Evolutionary conservation across 2,113 vertebrate species (phyloP), one percentile per base, ranked within the genome.

Genomic region (Capreolus pygargus): DNA sequence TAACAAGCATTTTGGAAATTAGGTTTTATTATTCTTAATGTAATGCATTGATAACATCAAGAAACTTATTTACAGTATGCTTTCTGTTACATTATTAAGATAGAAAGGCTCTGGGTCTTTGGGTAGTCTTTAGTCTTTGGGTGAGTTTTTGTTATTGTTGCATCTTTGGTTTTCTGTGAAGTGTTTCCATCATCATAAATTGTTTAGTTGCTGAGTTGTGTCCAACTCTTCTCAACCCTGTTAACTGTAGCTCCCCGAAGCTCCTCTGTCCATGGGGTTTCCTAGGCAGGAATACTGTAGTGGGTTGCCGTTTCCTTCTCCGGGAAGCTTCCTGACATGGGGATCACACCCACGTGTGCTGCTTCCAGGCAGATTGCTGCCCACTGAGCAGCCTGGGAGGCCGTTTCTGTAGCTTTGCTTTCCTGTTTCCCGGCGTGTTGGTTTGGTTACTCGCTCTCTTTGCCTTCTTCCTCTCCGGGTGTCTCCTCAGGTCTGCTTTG

Each of bases 1-100:
- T 89, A 86, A 92, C 52, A 82, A 54, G 19, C 39, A 87, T 67
- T 94, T 92, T 94, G 55, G 79, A 94, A 95, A 90, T 94, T 86
- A 57, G 25, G 16, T 78, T 95, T 95, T 86, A 36, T 43, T 11
- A 1, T 61, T 70, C 33, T 60, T 93, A 91, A 86, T 50, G 14
- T 92, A 45, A 84, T 85, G 43, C 54, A 36, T 33, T 76, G 70
- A 50, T 61, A 81, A 89, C 27, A 96, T 28, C 19, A 92, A 92
- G 27, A 89, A 81, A 96, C 47, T 79, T 94, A 60, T 61, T 97
- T 93, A 36, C 21, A 33, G 7, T 39, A 39, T 89, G 52, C 36
- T 19, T 86, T 84, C 78, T 86, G 91, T 96, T 92, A 13, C n/a
- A 57, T 91, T 90, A 70, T 84, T 96, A 82, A 94, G 89, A 23